Percentiles rank a stretch among this genome's conserved stretches.
These are phyloP conservation scores for Agrilus planipennis DNA, from an alignment of 1,140 invertebrate species.

Conservation along the genomic window DNA sequence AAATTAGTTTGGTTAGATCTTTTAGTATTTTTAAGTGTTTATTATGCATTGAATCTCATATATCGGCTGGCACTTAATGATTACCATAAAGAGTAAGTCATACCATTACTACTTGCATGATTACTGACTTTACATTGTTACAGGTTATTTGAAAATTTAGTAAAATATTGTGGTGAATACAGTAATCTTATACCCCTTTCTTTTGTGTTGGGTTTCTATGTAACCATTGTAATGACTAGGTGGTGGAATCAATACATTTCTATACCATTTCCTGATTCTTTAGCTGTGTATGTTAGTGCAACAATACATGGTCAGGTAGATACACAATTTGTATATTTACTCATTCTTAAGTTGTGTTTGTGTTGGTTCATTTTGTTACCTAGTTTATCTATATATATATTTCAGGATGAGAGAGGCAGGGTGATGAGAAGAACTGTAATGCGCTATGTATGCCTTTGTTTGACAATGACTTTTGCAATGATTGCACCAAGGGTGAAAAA, in stretches of 20 bases:
- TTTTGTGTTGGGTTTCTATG: conserved; percentile 63
- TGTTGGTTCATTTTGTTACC: not conserved
- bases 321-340: conserved; percentile 1
- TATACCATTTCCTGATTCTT: conserved; percentile 75
- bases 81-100: conserved; percentile 42
- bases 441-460: conserved; percentile 53
- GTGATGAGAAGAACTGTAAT: conserved; percentile 66
- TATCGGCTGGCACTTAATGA: conserved; percentile 46
- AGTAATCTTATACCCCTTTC: conserved; percentile 58
- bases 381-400: not conserved
- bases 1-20: conserved; percentile 62
- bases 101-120: not conserved
- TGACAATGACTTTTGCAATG: conserved; percentile 55
- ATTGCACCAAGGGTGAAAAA: conserved; percentile 67
- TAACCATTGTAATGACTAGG: conserved; percentile 81
- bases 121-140: conserved; percentile 33
- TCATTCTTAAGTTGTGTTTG: not conserved
- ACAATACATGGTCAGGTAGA: conserved; percentile 45
- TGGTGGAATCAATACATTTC: conserved; percentile 88
- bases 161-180: conserved; percentile 57
- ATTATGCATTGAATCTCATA: conserved; percentile 47
- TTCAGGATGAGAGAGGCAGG: conserved; percentile 57
- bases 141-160: conserved; percentile 52
- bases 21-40: conserved; percentile 46
- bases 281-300: conserved; percentile 73